Evolutionary conservation across 37 sponge, comb jelly and placozoan genomes (phyloP), one percentile per base, ranked within the genome.

Genomic region (Ianthella basta): DNA sequence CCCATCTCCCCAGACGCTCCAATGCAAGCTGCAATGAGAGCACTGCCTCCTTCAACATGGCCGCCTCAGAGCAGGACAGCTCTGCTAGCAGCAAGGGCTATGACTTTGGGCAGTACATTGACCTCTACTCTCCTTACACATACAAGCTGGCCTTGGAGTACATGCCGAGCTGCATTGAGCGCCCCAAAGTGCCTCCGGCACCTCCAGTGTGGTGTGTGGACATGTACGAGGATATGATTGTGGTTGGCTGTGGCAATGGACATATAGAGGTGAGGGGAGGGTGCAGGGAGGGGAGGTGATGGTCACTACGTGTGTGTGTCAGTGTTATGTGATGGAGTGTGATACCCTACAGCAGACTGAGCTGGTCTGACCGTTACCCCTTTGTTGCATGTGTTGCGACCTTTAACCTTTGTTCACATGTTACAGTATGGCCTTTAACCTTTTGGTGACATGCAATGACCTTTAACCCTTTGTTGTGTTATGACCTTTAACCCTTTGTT

Each of bases 121-220:
- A 88, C 56, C 41, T 88, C 35, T 88, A 84, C 67, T 94, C 94
- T 53, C 94, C 82, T 55, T 94, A 83, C 65, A 94, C 94, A 4
- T 88, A 91, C 27, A 88, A 87, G 40, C 86, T 94, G 69, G 94
- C 94, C 5, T 67, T 94, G 54, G 74, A 88, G 55, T 80, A 85
- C 29, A 70, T 55, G 40, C 33, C 27, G 1, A 75, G 37, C 25
- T 44, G 38, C 14, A 50, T 40, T 1, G 40, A 40, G 21, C 20
- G 41, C 1, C 54, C 25, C 15, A 21, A 19, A 8, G 78, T 75
- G 24, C 66, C 80, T 44, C 40, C n/a, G 37, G 69, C 83, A 1
- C 82, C 93, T 20, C 25, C 93, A 0, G 88, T 94, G 12, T 94
- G 94, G 94, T 86, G 94, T 30, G 82, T 94, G 88, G 94, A 88